These are phyloP conservation scores for Leucophora obtusa DNA, from an alignment of 2,888 invertebrate species.

Conservation along the genomic window DNA sequence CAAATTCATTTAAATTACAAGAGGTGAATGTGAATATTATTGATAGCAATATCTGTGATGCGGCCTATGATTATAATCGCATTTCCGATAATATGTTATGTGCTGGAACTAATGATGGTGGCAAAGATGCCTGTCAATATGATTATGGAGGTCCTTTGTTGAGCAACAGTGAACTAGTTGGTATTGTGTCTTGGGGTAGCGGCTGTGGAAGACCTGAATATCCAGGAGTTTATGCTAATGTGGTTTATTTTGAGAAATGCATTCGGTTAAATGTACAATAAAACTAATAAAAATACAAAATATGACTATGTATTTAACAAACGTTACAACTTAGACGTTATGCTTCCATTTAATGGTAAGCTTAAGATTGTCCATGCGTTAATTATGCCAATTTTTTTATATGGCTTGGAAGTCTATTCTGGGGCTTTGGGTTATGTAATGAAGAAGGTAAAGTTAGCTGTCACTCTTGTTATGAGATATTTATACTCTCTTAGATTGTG, in stretches of 20 bases:
- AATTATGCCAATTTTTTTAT: too few species aligned
- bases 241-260: conserved; percentile 48
- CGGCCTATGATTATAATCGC: conserved; percentile 65
- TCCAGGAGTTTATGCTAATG: conserved; percentile 67
- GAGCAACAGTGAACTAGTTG: conserved; percentile 53
- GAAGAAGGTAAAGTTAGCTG: too few species aligned
- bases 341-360: too few species aligned
- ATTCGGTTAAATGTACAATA: conserved; percentile 22
- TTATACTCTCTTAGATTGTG: too few species aligned
- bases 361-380: too few species aligned
- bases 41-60: conserved; percentile 66
- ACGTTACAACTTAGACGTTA: too few species aligned
- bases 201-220: conserved; percentile 62
- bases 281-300: neutral
- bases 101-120: conserved; percentile 70
- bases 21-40: conserved; percentile 71
- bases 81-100: conserved; percentile 72
- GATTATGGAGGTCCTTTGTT: conserved; percentile 66
- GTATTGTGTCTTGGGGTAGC: conserved; percentile 66
- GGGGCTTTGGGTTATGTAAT: too few species aligned
- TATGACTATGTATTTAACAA: too few species aligned
- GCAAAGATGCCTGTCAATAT: conserved; percentile 67
- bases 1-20: conserved; percentile 65
- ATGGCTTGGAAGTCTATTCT: too few species aligned
- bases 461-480: too few species aligned